phyloP scores from a whole-genome alignment of 2,888 invertebrate species.

The Drosophila algonquin region DNA sequence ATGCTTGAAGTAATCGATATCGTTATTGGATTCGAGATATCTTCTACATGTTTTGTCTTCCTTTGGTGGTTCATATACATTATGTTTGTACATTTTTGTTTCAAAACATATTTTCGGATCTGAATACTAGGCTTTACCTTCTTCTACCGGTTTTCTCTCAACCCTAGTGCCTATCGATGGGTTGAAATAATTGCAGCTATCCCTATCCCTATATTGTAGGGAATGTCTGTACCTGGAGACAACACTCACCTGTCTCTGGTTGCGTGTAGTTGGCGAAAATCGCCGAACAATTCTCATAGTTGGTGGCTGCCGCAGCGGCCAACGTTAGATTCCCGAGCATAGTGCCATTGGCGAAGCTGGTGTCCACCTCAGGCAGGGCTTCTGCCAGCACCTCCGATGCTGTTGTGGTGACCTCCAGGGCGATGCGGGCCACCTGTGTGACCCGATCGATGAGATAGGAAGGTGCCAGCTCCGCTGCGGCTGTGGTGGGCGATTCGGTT shows the following conservation, averaged over 20 bases:
- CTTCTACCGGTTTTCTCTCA: no score
- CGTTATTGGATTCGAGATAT: no score
- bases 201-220: no score
- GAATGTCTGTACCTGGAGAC: no score
- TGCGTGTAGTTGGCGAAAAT: conserved; percentile 80
- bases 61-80: no score
- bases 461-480: conserved; percentile 8
- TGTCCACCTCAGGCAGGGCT: conserved; percentile 13
- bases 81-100: no score
- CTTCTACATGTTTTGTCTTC: no score
- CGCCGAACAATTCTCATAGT: conserved; percentile 76
- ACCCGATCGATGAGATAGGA: conserved; percentile 45
- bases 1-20: no score
- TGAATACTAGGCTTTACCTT: no score
- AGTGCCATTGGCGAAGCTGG: conserved; percentile 14
- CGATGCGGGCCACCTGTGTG: conserved; percentile 32
- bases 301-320: conserved; percentile 58
- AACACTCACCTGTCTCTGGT: conserved; percentile 72
- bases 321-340: conserved; percentile 43
- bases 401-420: conserved; percentile 23
- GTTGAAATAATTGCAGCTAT: no score
- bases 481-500: conserved; percentile 8
- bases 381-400: conserved; percentile 18
- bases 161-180: no score
- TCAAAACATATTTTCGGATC: no score